A percentile compares a stretch with the other conserved stretches of the same genome.
phyloP scores from a whole-genome alignment of 2,113 vertebrate genomes.

The Psammodynastes pulverulentus region DNA sequence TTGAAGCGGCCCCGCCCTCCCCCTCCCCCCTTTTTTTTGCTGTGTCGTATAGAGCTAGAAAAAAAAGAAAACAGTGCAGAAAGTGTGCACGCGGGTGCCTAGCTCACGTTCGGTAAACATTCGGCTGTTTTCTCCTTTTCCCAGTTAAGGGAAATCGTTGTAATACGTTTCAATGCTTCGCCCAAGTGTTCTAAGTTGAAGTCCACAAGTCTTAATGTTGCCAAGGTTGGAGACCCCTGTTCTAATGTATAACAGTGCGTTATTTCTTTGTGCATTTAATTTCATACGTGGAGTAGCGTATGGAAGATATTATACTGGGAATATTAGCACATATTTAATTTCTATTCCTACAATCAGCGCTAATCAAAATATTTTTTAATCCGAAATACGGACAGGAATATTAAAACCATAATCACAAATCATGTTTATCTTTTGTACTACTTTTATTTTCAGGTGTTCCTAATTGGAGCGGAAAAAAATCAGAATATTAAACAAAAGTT shows the following conservation, averaged over 20 bases:
- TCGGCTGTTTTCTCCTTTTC: neutral
- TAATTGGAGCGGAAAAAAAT: neutral
- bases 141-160: neutral
- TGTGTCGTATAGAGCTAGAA: neutral
- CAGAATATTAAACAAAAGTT: neutral
- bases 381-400: neutral
- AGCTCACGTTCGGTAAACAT: neutral
- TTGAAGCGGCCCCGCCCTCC: neutral
- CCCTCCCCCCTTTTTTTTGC: accelerated
- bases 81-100: neutral
- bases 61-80: neutral
- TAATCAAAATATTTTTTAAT: neutral
- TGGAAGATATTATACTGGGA: neutral
- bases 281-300: neutral
- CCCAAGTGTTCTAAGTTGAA: too few relatives aligned
- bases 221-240: too few relatives aligned
- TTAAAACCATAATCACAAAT: neutral
- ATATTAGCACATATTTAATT: neutral
- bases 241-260: neutral
- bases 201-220: too few relatives aligned
- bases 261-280: neutral
- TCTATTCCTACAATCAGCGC: neutral
- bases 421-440: neutral
- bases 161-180: neutral
- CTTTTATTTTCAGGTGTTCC: neutral